Percentiles rank a stretch among this genome's conserved stretches.
Evolutionary conservation across 2,888 invertebrate genomes (phyloP).

Genomic region (Heliconius cydno): DNA sequence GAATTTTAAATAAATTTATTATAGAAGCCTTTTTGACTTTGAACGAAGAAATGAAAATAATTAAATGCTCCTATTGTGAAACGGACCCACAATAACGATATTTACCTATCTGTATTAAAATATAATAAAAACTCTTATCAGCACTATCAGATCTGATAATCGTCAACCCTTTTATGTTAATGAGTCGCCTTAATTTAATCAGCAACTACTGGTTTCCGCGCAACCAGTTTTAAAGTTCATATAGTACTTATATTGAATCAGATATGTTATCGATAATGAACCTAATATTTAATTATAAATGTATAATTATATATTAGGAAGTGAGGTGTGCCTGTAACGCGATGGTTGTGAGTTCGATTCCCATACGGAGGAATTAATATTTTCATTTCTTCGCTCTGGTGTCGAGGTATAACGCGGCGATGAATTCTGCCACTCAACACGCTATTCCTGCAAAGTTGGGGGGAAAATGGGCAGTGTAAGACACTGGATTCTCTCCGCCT

Average conservation of each 20-base stretch:
- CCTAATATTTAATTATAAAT: conserved; percentile 20
- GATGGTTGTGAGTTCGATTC: no score
- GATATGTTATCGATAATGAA: conserved; percentile 5
- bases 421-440: no score
- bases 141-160: conserved; percentile 29
- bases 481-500: no score
- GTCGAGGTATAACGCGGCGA: no score
- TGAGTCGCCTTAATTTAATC: conserved; percentile 29
- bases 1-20: no score
- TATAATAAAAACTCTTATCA: conserved; percentile 21
- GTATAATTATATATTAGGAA: background rate
- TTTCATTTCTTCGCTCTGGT: no score
- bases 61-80: background rate
- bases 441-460: no score
- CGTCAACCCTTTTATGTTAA: conserved; percentile 34
- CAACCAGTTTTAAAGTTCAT: conserved; percentile 29
- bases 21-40: no score
- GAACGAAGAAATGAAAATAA: no score
- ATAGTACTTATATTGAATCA: conserved; percentile 12
- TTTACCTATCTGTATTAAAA: background rate
- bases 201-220: conserved; percentile 24
- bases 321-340: no score
- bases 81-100: background rate
- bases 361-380: no score
- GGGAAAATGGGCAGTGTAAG: no score